Conservation (phyloP, 35 echinoderm and acorn worm species). For the Holothuria glaberrima region DNA sequence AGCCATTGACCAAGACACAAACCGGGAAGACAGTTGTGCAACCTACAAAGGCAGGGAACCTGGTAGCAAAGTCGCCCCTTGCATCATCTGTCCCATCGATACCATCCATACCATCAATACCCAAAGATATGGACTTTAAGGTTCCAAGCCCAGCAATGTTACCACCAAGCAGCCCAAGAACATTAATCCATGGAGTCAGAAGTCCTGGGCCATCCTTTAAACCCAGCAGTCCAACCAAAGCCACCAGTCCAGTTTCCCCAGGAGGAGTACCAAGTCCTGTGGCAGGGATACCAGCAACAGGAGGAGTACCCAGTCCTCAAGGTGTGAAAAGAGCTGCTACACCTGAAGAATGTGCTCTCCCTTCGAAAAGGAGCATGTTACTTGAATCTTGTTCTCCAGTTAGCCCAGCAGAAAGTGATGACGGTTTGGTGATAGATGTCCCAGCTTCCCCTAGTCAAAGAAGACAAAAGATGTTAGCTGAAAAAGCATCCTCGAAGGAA, state of each 20-base stretch:
- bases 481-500: neutral
- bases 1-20: neutral
- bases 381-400: slow-evolving; percentile 59
- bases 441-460: slow-evolving; percentile 64
- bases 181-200: slow-evolving; percentile 28
- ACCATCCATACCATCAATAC: neutral
- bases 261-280: slow-evolving; percentile 70
- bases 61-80: slow-evolving; percentile 11
- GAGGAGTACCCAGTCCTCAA: slow-evolving; percentile 45
- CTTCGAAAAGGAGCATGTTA: slow-evolving; percentile 26
- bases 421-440: slow-evolving; percentile 79
- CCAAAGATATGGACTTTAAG: slow-evolving; percentile 73
- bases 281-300: slow-evolving; percentile 17
- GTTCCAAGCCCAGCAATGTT: slow-evolving; percentile 87
- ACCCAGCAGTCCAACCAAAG: slow-evolving; percentile 40
- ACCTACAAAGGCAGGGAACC: neutral
- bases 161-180: slow-evolving; percentile 56
- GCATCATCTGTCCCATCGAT: too few relatives aligned
- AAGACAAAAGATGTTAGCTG: slow-evolving; percentile 10
- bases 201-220: slow-evolving; percentile 44
- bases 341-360: slow-evolving; percentile 57
- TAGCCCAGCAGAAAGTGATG: slow-evolving; percentile 79
- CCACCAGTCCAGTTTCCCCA: slow-evolving; percentile 66
- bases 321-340: slow-evolving; percentile 76
- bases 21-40: neutral